Base-by-base conservation (phyloP, 2,888 invertebrate species). In the Eledona agricola region DNA sequence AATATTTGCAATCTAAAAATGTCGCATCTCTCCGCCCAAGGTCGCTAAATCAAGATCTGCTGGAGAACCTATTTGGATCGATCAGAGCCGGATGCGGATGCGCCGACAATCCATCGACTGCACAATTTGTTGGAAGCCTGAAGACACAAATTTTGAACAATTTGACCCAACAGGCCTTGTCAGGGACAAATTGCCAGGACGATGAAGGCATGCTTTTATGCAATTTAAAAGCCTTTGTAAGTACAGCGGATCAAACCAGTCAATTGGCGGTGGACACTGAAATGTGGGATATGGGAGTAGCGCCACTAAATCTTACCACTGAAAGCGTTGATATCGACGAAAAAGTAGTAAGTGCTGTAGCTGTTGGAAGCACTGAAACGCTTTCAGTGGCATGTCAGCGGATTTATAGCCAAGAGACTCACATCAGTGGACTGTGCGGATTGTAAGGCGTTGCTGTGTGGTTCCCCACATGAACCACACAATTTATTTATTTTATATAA, bases 131-230 rank as follows among this genome's bases (percentile, higher is more conserved):
- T 12, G 50, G 42, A 4, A 50, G 47, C 37, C 34, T 58, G 2
- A 58, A 60, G 32, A 56, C 55, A 3, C 56, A 58, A 20, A 47
- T 62, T 28, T 19, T 60, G 25, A 62, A 62, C 35, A 46, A 50
- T 1, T 34, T 57, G 22, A 46, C 35, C 1, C 25, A 17, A 9
- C 16, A 19, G n/a, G 9, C 2, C 15, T 4, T 17, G 7, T 6
- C 34, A 11, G 20, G 50, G 7, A 34, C 19, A 2, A 58, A 60
- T 35, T 60, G 57, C 17, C 46, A 58, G 20, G 52, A 49, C 7
- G 57, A 57, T 20, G 51, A 46, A 11, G 20, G 17, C 11, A 12
- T 17, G 4, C 9, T 34, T 5, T 40, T 37, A 13, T 17, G 26
- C 25, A 26, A 2, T 35, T 51, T 47, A 37, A 52, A 2, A 25